Base-by-base conservation (phyloP, 2,888 invertebrate species). In the Metacarcinus magister region DNA sequence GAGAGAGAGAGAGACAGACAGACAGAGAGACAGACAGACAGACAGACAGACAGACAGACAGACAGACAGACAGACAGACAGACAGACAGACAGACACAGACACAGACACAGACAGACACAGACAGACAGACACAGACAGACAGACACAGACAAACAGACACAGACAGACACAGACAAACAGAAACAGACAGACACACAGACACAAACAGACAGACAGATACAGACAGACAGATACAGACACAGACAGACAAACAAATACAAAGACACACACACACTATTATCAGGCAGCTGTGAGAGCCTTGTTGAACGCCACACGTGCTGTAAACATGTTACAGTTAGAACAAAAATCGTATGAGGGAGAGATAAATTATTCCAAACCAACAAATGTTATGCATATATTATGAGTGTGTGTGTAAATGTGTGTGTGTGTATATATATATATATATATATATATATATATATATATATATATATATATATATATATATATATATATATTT, bases 1-100 rank as follows among this genome's bases (percentile, higher is more conserved):
- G 43, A 67, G 23, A 19, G 39, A 32, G 19, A n/a, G 60, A 93
- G 39, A 60, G 60, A 54, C 60, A 60, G 60, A 93, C 60, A 46
- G 54, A 48, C 16, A 39, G 19, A 23, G 32, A 67, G 93, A 43
- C 39, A 32, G 93, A n/a, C 2, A 60, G 60, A 67, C 7, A 39
- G 39, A 89, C 54, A 54, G n/a, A 54, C 54, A 54, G n/a, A 54
- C 54, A 60, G 28, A 54, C 60, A 54, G 28, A 54, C 60, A 54
- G 23, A 54, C 32, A 60, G 28, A 54, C 60, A 54, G 28, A 54
- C 32, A 94, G 28, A 43, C 44, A 94, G 46, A 94, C 48, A 46
- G 46, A 94, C 89, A 94, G n/a, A 89, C 89, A 44, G 28, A 94
- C 89, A 87, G 13, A 94, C 87, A 87, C 48, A 94, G n/a, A 46